A percentile compares a stretch with the other conserved stretches of the same genome.
Evolutionary conservation across 2,113 vertebrate species (phyloP).

Genomic region (Salvator merianae): DNA sequence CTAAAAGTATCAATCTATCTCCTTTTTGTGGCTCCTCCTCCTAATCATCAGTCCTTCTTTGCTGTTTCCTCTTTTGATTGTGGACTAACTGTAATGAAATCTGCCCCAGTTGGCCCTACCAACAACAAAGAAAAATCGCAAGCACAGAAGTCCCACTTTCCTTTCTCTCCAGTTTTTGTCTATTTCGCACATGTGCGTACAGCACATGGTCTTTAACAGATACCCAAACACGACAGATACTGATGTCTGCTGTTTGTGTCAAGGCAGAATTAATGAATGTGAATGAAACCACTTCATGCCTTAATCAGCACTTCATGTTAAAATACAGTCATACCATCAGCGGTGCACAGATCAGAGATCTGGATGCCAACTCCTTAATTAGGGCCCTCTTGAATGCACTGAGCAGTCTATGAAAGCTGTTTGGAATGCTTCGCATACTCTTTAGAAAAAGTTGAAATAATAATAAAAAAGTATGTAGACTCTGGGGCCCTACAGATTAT

Average conservation of each 20-base stretch:
- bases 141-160: background rate
- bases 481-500: background rate
- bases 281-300: background rate
- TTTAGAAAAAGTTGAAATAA: background rate
- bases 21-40: too few species aligned
- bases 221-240: background rate
- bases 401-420: background rate
- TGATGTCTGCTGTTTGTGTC: background rate
- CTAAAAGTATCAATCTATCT: too few species aligned
- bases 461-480: background rate
- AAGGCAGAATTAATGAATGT: background rate
- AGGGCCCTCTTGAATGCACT: background rate
- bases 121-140: background rate
- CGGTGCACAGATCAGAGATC: background rate
- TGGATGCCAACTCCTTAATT: background rate
- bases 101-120: background rate
- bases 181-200: background rate
- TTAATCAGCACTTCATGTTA: background rate
- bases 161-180: background rate
- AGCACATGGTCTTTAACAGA: background rate
- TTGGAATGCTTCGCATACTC: background rate
- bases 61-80: too few species aligned
- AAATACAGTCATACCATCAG: background rate
- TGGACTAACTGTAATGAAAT: too few species aligned
- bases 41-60: too few species aligned